Conservation (phyloP, 1,140 invertebrate species). For the Temnothorax longispinosus region DNA sequence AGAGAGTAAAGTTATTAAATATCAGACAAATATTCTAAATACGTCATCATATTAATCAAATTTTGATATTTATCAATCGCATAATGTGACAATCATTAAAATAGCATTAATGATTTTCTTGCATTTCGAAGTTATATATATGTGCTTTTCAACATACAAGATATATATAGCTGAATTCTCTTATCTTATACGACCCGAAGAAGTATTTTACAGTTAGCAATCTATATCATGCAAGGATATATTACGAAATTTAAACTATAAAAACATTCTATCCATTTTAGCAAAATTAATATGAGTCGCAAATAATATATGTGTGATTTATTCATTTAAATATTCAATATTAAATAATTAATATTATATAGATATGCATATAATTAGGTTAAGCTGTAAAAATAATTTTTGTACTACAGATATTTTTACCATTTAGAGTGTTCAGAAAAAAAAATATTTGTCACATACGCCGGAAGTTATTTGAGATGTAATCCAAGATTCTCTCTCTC, state of each 20-base stretch:
- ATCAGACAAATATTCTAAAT: background rate
- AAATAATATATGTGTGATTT: background rate
- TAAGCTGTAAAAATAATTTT: background rate
- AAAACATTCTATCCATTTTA: conserved; percentile 2
- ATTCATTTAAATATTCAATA: background rate
- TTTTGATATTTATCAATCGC: background rate
- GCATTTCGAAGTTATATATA: background rate
- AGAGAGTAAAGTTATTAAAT: background rate
- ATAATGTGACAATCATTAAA: conserved; percentile 1
- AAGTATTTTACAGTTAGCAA: background rate
- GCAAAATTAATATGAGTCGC: background rate
- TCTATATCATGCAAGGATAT: background rate
- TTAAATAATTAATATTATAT: background rate
- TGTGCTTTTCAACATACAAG: background rate
- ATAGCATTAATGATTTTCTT: background rate
- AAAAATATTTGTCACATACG: background rate
- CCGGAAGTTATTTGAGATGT: background rate
- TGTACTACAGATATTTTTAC: background rate
- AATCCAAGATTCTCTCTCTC: background rate
- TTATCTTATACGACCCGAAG: conserved; percentile 10
- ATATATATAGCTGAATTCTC: background rate
- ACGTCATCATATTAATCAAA: background rate
- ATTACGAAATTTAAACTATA: background rate
- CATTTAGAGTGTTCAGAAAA: background rate
- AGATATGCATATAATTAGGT: background rate